Conservation (phyloP, 2,888 invertebrate genomes). For the Melolontha melolontha region DNA sequence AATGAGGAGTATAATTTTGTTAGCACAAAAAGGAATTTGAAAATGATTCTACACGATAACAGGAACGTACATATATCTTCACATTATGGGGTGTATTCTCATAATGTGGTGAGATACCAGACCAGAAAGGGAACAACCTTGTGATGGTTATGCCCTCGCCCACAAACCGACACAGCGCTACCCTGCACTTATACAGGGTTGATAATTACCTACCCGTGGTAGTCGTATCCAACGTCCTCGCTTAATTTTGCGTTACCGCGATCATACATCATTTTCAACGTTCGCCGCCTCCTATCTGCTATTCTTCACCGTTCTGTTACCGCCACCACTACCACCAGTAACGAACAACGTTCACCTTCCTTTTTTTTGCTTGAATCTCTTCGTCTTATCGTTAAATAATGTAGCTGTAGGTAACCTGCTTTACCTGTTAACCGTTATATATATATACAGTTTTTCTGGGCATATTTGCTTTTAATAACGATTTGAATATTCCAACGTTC, state of each 20-base stretch:
- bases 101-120: too few species aligned
- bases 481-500: conserved; percentile 3
- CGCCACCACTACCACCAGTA: neutral
- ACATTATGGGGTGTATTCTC: too few species aligned
- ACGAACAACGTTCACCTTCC: neutral
- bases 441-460: conserved; percentile 8
- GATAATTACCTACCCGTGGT: conserved; percentile 16
- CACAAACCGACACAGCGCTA: too few species aligned
- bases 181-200: conserved; percentile 18
- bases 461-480: conserved; percentile 33
- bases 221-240: conserved; percentile 18
- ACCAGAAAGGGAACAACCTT: too few species aligned
- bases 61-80: too few species aligned
- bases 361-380: neutral
- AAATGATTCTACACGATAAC: too few species aligned
- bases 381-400: conserved; percentile 32
- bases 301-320: neutral
- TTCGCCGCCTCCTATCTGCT: conserved; percentile 15
- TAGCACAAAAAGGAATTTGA: too few species aligned
- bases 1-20: too few species aligned
- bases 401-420: conserved; percentile 1
- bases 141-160: too few species aligned
- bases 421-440: conserved; percentile 2
- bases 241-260: conserved; percentile 25
- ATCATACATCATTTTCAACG: conserved; percentile 20